Evolutionary conservation across 2,888 invertebrate genomes (phyloP), one percentile per base, ranked within the genome.

Genomic region (Abscondita cerata): DNA sequence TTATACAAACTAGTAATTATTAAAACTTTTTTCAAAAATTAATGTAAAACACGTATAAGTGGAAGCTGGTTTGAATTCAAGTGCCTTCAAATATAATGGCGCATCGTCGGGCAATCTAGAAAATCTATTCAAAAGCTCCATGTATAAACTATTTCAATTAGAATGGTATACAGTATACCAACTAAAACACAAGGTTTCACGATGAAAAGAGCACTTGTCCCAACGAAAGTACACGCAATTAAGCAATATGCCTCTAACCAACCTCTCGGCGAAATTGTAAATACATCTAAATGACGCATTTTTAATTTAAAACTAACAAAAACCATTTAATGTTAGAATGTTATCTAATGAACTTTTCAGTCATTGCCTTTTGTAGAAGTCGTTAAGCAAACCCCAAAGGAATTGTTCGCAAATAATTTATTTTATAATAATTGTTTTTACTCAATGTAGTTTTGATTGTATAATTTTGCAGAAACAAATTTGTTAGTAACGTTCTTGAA

Each of bases 101-200:
- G 52, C 61, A 61, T 59, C 59, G 51, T 51, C 33, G 52, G 56
- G 59, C 59, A 63, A 68, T 68, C 65, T 65, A 53, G 44, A 56
- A 52, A 58, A 62, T 61, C 64, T 58, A 68, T 70, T 70, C 64
- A 68, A 58, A 52, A 52, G 58, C 59, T 58, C 56, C 63, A 66
- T 68, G 63, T 67, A 66, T 65, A 67, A 68, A 70, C 68, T 67
- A 66, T 69, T 62, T 62, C 66, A 67, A 66, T 67, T 65, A 67
- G 64, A 66, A 64, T 53, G 55, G 59, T 52, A 59, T 59, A 52
- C 62, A 50, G 54, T 51, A 33, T 41, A 36, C 57, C 62, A 50
- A 62, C 62, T 62, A 62, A n/a, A n/a, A 62, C 57, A 54, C 52
- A 40, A 62, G 50, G 53, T 53, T 57, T 52, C 56, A 50, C 51